Conservation (phyloP, 2,797 vertebrate genomes). For the Hozukius guyotensis region DNA sequence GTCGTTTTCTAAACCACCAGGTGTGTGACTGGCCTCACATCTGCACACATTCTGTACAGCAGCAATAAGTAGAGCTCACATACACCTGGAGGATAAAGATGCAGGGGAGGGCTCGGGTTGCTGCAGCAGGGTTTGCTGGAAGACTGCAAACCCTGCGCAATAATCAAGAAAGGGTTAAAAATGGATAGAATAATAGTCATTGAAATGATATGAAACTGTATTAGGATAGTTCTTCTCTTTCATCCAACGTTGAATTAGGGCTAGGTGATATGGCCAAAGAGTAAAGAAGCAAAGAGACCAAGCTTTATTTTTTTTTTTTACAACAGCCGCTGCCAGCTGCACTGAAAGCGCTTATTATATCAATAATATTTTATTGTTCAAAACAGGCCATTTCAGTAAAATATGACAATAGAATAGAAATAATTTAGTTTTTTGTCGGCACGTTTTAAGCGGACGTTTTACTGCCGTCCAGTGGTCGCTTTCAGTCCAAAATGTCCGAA, state of each 20-base stretch:
- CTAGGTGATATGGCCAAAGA: too few relatives aligned
- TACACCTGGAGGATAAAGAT: neutral
- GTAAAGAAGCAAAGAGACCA: too few relatives aligned
- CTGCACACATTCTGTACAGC: conserved; percentile 28
- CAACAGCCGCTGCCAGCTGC: too few relatives aligned
- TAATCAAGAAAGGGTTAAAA: neutral
- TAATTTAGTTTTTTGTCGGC: too few relatives aligned
- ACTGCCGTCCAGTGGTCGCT: too few relatives aligned
- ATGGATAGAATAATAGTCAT: neutral
- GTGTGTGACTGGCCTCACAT: conserved; percentile 48
- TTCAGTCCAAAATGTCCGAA: too few relatives aligned
- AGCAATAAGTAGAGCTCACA: neutral
- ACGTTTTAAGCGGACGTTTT: too few relatives aligned
- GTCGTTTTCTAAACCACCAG: conserved; percentile 71
- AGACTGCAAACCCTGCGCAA: neutral
- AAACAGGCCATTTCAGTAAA: too few relatives aligned
- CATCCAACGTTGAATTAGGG: neutral
- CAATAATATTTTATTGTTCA: too few relatives aligned
- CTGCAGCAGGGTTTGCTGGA: neutral
- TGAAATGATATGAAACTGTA: neutral
- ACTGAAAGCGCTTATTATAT: too few relatives aligned
- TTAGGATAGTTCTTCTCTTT: neutral
- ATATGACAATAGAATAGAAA: too few relatives aligned
- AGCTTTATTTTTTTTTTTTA: too few relatives aligned
- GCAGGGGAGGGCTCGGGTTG: neutral